A percentile compares a stretch with the other conserved stretches of the same genome.
phyloP scores from a whole-genome alignment of 2,113 vertebrate genomes.

The Fregata magnificens region DNA sequence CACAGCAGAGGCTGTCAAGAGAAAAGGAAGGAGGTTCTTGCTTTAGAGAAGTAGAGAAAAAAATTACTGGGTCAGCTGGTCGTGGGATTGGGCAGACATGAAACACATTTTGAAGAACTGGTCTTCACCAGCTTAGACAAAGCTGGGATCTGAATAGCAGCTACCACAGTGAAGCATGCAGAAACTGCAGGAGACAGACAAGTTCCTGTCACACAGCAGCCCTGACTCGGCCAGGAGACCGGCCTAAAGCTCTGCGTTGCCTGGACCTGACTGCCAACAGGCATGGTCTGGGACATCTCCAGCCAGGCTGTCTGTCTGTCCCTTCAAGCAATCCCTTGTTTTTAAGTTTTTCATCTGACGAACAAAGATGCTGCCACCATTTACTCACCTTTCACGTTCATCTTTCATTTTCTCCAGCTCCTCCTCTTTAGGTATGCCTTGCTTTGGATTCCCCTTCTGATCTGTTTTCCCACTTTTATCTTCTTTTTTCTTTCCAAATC shows the following conservation, averaged over 20 bases:
- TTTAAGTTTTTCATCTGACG: background rate
- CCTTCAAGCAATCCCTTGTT: background rate
- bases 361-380: background rate
- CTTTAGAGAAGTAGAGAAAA: background rate
- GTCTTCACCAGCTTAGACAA: background rate
- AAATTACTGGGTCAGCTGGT: background rate
- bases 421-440: conserved; percentile 79
- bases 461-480: conserved; percentile 84
- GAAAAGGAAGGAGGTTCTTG: background rate
- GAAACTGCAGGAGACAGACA: background rate
- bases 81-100: background rate
- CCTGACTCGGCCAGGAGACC: accelerated
- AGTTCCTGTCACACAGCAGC: background rate
- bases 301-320: background rate
- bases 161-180: background rate
- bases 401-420: conserved; percentile 88
- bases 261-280: background rate
- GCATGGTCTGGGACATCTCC: background rate
- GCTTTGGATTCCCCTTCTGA: conserved; percentile 77
- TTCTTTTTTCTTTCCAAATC: conserved; percentile 95
- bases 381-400: conserved; percentile 79
- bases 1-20: background rate
- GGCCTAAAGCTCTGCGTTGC: background rate
- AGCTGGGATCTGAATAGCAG: background rate
- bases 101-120: background rate